Percentiles rank a stretch among this genome's conserved stretches.
Conservation (phyloP, 2,888 invertebrate species). For the Melanchra persicariae region DNA sequence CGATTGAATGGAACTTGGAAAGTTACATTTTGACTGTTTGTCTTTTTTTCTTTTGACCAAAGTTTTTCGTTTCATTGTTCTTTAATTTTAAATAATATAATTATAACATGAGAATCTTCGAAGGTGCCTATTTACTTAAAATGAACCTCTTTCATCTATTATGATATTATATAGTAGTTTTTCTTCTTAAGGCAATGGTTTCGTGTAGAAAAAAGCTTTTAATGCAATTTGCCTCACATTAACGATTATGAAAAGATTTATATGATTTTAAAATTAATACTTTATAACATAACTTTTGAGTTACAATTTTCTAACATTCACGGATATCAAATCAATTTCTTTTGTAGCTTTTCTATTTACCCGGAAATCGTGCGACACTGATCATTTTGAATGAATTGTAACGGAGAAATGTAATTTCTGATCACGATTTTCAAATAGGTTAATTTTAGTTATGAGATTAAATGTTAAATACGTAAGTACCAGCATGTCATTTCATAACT, state of each 20-base stretch:
- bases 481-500: not conserved
- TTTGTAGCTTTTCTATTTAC: slow-evolving; percentile 58
- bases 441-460: slow-evolving; percentile 43
- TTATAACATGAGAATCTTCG: not conserved
- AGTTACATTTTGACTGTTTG: not conserved
- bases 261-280: slow-evolving; percentile 36
- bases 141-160: slow-evolving; percentile 10
- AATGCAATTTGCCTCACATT: not conserved
- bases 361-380: slow-evolving; percentile 62
- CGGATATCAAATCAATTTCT: slow-evolving; percentile 51
- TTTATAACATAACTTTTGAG: slow-evolving; percentile 20
- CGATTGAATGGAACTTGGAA: not conserved
- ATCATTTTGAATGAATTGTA: slow-evolving; percentile 59
- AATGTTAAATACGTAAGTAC: slow-evolving; percentile 23
- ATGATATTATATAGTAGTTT: not conserved
- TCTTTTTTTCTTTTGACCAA: not conserved
- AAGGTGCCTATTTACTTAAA: slow-evolving; percentile 2
- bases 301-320: slow-evolving; percentile 50
- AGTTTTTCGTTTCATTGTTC: not conserved
- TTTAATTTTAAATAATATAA: not conserved
- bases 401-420: slow-evolving; percentile 56
- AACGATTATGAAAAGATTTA: slow-evolving; percentile 14
- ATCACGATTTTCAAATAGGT: slow-evolving; percentile 53
- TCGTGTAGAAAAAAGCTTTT: not conserved
- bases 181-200: not conserved